Evolutionary conservation across 2,113 vertebrate species (phyloP).

Genomic region (Lucifuga dentata): DNA sequence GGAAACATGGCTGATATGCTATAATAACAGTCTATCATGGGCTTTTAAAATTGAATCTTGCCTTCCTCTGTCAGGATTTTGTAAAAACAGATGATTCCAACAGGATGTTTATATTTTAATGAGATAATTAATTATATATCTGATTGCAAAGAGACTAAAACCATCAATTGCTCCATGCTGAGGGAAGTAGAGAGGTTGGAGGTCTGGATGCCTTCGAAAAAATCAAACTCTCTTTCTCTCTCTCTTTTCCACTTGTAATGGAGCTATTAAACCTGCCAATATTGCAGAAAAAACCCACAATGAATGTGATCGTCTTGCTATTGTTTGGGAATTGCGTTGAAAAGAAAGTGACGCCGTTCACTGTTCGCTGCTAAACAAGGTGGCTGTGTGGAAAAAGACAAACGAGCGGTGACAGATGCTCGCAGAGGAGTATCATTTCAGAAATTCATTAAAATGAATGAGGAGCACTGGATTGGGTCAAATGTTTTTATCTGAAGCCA

Average conservation of each 20-base stretch:
- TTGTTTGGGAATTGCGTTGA: slow-evolving; percentile 41
- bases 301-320: slow-evolving; percentile 17
- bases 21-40: no score
- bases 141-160: no score
- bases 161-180: no score
- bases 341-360: slow-evolving; percentile 17
- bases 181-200: background rate
- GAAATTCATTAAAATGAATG: slow-evolving; percentile 79
- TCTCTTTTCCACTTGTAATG: background rate
- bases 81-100: no score
- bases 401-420: slow-evolving; percentile 65
- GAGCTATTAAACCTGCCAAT: slow-evolving; percentile 29
- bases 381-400: slow-evolving; percentile 22
- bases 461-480: slow-evolving; percentile 59
- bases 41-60: no score
- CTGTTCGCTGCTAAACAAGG: slow-evolving; percentile 29
- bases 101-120: no score
- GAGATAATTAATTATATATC: no score
- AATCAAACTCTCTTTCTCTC: background rate
- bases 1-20: no score
- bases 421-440: slow-evolving; percentile 55
- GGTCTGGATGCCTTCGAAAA: slow-evolving; percentile 21
- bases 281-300: slow-evolving; percentile 27
- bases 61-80: no score
- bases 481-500: slow-evolving; percentile 71